phyloP scores from a whole-genome alignment of 2,797 vertebrate species.

The Coilia nasus region DNA sequence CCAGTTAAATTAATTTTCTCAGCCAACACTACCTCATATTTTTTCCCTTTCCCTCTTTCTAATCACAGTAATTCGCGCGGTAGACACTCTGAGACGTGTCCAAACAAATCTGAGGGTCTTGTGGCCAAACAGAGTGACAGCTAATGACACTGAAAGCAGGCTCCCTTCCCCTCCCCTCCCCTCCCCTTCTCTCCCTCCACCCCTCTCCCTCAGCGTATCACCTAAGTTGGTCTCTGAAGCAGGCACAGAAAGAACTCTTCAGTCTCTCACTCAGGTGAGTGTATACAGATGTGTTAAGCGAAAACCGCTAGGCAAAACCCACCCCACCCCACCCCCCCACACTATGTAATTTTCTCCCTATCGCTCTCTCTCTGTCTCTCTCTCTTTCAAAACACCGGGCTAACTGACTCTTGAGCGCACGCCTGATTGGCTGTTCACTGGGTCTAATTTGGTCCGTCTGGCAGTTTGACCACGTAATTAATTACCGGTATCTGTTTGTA shows the following conservation, averaged over 20 bases:
- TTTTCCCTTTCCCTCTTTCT: not conserved
- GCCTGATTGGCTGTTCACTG: slow-evolving; percentile 6
- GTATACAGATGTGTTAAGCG: no score
- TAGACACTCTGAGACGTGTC: slow-evolving; percentile 50
- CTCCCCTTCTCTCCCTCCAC: not conserved
- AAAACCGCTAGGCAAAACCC: no score
- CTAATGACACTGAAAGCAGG: slow-evolving; percentile 63
- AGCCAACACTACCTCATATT: slow-evolving; percentile 56
- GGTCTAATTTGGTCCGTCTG: not conserved
- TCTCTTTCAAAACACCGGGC: not conserved
- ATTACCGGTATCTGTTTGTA: not conserved
- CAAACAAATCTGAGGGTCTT: slow-evolving; percentile 57
- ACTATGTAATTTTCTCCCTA: not conserved
- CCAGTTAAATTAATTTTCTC: slow-evolving; percentile 70
- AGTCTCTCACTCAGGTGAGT: no score
- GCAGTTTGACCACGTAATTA: slow-evolving; percentile 3
- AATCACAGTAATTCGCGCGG: slow-evolving; percentile 60
- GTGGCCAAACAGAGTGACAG: slow-evolving; percentile 53
- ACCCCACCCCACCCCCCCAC: not conserved
- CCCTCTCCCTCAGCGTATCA: no score
- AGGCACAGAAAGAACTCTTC: no score
- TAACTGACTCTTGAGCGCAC: not conserved
- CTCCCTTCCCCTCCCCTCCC: slow-evolving; percentile 49
- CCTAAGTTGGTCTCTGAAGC: no score
- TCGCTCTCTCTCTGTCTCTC: not conserved